Evolutionary conservation across 2,113 vertebrate genomes (phyloP).

Genomic region (Microtus ochrogaster): DNA sequence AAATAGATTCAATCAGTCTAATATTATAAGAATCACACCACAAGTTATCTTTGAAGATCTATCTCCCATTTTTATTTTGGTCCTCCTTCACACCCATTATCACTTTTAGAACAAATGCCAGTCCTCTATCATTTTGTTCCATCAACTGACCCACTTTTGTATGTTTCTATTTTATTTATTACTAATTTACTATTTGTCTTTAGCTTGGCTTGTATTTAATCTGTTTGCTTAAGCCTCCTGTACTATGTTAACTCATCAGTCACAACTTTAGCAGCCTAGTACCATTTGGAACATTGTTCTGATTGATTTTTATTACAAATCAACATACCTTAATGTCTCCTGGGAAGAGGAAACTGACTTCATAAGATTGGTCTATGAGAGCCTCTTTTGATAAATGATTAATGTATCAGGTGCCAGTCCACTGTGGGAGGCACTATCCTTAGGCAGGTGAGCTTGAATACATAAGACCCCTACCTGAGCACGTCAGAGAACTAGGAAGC

Average conservation of each 20-base stretch:
- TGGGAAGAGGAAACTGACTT: background rate
- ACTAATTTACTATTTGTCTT: background rate
- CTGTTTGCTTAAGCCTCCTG: background rate
- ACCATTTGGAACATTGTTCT: background rate
- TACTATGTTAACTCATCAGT: background rate
- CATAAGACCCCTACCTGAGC: background rate
- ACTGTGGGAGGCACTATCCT: background rate
- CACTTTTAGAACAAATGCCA: background rate
- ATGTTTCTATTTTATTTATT: background rate
- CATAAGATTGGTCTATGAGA: background rate
- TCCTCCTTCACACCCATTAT: background rate
- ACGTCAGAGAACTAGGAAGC: background rate
- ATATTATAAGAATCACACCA: background rate
- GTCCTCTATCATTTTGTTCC: background rate
- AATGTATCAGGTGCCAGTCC: background rate
- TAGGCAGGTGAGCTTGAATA: background rate
- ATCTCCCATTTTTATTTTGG: background rate
- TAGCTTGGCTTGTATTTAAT: background rate
- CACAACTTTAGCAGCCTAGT: background rate
- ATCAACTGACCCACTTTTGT: background rate
- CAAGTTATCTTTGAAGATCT: background rate
- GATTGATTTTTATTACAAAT: background rate
- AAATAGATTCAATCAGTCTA: constrained; percentile 23
- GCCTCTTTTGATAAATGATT: background rate
- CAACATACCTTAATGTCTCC: background rate